These are phyloP conservation scores for Dendrocopos noguchii DNA, from an alignment of 2,113 vertebrate genomes.

Conservation along the genomic window DNA sequence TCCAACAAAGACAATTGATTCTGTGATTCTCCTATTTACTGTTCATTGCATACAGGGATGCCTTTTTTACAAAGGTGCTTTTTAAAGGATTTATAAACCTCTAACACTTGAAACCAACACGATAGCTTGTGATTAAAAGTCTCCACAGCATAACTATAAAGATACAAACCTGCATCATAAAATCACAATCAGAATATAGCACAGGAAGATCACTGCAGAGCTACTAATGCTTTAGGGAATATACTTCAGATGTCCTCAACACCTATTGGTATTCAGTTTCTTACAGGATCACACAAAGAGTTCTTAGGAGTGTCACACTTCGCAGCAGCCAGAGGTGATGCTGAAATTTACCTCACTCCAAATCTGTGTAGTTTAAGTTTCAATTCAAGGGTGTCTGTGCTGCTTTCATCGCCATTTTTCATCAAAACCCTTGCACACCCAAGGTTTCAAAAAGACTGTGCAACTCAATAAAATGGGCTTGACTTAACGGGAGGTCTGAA, in stretches of 20 bases:
- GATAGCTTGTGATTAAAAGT: conserved; percentile 2
- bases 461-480: not conserved
- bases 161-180: not conserved
- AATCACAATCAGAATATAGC: not conserved
- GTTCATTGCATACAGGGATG: not conserved
- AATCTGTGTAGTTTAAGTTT: not conserved
- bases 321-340: not conserved
- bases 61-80: not conserved
- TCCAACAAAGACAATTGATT: too few species aligned
- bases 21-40: conserved; percentile 6
- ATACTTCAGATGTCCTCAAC: not conserved
- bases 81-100: not conserved
- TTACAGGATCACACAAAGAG: not conserved
- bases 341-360: not conserved
- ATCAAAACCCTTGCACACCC: not conserved
- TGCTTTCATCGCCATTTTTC: not conserved
- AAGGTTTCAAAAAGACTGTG: not conserved
- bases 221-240: not conserved
- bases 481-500: not conserved
- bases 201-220: not conserved
- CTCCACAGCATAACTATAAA: not conserved
- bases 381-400: not conserved
- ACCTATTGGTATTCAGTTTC: not conserved
- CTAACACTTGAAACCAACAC: not conserved
- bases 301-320: not conserved